These are phyloP conservation scores for Ricordea florida DNA, from an alignment of 92 coral and sea anemone genomes.

Conservation along the genomic window DNA sequence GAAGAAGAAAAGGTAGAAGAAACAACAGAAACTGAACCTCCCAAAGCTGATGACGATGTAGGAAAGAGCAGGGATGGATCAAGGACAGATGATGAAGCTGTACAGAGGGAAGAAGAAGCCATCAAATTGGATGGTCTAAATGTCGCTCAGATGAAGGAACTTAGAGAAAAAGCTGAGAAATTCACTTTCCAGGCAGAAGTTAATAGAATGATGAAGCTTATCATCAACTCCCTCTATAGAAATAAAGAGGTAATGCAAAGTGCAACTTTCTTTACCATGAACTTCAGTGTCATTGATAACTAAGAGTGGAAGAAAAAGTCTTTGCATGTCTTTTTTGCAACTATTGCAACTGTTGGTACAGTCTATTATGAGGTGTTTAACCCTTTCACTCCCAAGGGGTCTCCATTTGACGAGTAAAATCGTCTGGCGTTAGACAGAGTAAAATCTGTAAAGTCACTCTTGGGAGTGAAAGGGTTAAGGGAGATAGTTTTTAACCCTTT, in stretches of 20 bases:
- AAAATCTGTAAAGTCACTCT: too few relatives aligned
- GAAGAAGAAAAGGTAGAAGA: slow-evolving; percentile 86
- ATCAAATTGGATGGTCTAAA: slow-evolving; percentile 95
- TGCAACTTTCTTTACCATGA: background rate
- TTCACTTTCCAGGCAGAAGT: slow-evolving; percentile 98
- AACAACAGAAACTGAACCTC: slow-evolving; percentile 70
- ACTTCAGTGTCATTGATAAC: background rate
- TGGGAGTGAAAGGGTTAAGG: too few relatives aligned
- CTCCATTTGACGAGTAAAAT: too few relatives aligned
- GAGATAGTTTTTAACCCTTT: too few relatives aligned
- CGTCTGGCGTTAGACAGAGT: too few relatives aligned
- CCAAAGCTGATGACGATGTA: slow-evolving; percentile 94
- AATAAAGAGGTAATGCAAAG: slow-evolving; percentile 83
- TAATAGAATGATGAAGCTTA: slow-evolving; percentile 98
- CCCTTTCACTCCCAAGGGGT: too few relatives aligned
- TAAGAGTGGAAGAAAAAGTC: too few relatives aligned
- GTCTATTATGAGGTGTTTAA: too few relatives aligned
- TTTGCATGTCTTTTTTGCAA: too few relatives aligned
- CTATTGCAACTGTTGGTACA: too few relatives aligned
- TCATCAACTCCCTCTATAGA: slow-evolving; percentile 96
- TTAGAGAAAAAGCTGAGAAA: slow-evolving; percentile 95
- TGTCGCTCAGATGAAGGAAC: slow-evolving; percentile 99
- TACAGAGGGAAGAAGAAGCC: slow-evolving; percentile 95
- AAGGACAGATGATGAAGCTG: slow-evolving; percentile 97
- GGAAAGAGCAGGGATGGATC: slow-evolving; percentile 98